Conservation (phyloP, 2,113 vertebrate genomes). For the Piliocolobus tephrosceles region DNA sequence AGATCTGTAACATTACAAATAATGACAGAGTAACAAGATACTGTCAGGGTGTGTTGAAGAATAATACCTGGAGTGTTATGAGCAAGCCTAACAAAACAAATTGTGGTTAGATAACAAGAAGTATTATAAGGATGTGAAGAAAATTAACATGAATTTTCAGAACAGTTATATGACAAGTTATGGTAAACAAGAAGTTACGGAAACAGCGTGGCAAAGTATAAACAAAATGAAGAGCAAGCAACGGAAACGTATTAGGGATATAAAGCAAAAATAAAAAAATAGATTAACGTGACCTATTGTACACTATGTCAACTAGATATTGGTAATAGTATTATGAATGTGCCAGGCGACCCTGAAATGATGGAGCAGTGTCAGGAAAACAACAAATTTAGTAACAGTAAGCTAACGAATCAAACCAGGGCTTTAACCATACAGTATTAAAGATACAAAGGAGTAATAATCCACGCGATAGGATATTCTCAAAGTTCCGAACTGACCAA, state of each 20-base stretch:
- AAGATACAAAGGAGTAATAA: neutral
- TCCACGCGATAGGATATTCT: neutral
- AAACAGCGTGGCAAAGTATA: neutral
- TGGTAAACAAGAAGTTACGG: neutral
- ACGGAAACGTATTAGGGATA: neutral
- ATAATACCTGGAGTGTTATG: neutral
- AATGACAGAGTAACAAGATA: constrained; percentile 40
- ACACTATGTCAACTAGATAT: neutral
- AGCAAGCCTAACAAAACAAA: constrained; percentile 42
- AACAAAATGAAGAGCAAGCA: neutral
- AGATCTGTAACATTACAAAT: constrained; percentile 41
- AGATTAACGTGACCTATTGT: neutral
- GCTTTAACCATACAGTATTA: neutral
- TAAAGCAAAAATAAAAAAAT: constrained; percentile 1
- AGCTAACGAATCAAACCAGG: constrained; percentile 1
- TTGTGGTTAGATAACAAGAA: neutral
- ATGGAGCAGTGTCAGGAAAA: neutral
- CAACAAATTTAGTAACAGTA: neutral
- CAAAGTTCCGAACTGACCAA: constrained; percentile 8
- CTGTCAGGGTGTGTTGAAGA: neutral
- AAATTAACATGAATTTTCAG: neutral
- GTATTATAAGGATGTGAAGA: neutral
- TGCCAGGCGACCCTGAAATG: neutral
- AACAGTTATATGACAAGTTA: neutral
- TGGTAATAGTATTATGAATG: neutral